phyloP scores from a whole-genome alignment of 2,797 vertebrate genomes.

The Myotis planiceps region DNA sequence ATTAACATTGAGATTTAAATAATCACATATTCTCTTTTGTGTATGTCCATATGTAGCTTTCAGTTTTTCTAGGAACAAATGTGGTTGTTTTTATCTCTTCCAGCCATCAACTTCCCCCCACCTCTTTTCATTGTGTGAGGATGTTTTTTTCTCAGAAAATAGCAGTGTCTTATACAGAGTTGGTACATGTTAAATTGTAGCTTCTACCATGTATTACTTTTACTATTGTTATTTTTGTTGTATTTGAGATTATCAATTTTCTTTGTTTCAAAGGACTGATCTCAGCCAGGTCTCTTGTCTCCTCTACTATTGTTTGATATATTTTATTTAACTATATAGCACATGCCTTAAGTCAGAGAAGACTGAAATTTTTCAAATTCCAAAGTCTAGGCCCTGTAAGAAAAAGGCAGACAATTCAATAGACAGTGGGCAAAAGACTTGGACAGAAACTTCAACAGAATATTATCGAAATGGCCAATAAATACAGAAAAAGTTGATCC shows the following conservation, averaged over 20 bases:
- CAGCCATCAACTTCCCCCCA: background rate
- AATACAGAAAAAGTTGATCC: background rate
- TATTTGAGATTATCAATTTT: background rate
- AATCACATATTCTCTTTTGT: constrained; percentile 30
- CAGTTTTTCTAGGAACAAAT: background rate
- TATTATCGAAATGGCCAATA: background rate
- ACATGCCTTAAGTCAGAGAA: background rate
- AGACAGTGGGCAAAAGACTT: background rate
- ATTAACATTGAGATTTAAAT: constrained; percentile 57
- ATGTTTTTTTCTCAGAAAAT: constrained; percentile 26
- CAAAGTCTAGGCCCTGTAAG: background rate
- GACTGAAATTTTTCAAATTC: background rate
- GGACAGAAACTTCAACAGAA: constrained; percentile 18
- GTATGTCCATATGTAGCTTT: background rate
- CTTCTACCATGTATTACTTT: background rate
- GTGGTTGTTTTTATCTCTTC: background rate
- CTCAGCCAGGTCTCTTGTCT: background rate
- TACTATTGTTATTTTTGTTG: background rate
- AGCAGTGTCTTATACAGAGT: background rate
- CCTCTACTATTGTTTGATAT: background rate
- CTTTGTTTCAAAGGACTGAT: background rate
- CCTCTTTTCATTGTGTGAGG: background rate
- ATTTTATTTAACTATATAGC: background rate
- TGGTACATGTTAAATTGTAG: background rate
- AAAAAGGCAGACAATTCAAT: background rate